Conservation (phyloP, 2,888 invertebrate species). For the Elgonia sp. region DNA sequence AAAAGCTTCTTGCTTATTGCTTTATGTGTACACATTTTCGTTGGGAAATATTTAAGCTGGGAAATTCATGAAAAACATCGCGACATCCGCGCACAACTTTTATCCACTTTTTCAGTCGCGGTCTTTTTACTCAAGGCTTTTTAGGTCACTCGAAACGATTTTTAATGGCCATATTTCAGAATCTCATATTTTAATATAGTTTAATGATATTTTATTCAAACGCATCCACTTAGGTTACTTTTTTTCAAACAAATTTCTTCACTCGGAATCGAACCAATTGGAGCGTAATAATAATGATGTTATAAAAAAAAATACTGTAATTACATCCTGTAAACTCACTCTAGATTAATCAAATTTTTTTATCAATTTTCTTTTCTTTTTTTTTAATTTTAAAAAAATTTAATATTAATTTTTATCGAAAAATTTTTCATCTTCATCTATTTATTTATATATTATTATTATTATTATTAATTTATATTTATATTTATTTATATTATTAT, state of each 20-base stretch:
- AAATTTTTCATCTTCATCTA: too few species aligned
- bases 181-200: conserved; percentile 39
- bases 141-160: conserved; percentile 50
- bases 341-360: too few species aligned
- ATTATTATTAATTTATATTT: too few species aligned
- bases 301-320: too few species aligned
- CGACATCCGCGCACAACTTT: conserved; percentile 39
- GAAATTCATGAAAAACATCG: conserved; percentile 45
- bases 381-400: too few species aligned
- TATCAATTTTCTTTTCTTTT: too few species aligned
- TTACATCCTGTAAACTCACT: too few species aligned
- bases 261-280: conserved; percentile 29
- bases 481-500: too few species aligned
- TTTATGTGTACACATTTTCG: conserved; percentile 15
- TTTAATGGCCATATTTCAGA: conserved; percentile 50
- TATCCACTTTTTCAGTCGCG: conserved; percentile 33
- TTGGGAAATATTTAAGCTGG: conserved; percentile 18
- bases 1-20: conserved; percentile 47
- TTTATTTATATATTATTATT: too few species aligned
- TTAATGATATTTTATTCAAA: conserved; percentile 59
- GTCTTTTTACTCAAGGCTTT: conserved; percentile 13
- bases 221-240: conserved; percentile 25
- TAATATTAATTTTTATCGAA: too few species aligned
- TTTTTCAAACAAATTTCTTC: conserved; percentile 22
- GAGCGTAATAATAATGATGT: conserved; percentile 45